Evolutionary conservation across 2,113 vertebrate species (phyloP), one percentile per base, ranked within the genome.

Genomic region (Megaleporinus macrocephalus): DNA sequence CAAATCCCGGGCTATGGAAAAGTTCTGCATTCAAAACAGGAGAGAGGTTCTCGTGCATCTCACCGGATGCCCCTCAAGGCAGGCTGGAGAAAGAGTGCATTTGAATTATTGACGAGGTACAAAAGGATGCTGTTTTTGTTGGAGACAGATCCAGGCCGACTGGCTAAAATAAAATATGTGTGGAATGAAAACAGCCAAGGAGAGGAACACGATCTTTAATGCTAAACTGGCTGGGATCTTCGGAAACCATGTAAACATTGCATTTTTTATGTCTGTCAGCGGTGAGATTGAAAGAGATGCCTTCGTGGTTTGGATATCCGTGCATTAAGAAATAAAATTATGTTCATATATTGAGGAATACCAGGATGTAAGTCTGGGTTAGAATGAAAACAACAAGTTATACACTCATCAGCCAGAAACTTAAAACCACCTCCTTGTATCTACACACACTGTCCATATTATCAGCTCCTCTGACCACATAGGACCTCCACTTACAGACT

Each of bases 61-160:
- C 20, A 55, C 66, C 33, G 53, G 59, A 27, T 86, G 53, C 83
- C 84, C 79, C 76, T 73, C 86, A 77, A 13, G 77, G 87, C 73
- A 85, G 77, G 75, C 86, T 76, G 85, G 63, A 86, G 84, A 85
- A 81, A 63, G 76, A 78, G 86, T 83, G 85, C 80, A 83, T 86
- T 90, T 91, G 80, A 90, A 90, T 93, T 91, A 91, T 92, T 91
- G 82, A 91, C 76, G 75, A 69, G 72, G 77, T 83, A 87, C 86
- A 88, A 89, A 86, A 77, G 29, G 76, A 82, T 68, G 73, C 73
- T 66, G 83, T 70, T 87, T 85, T 88, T 87, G 26, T 70, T 89
- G 83, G 87, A 87, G 84, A 85, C 51, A 74, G 90, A 89, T 86
- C 80, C 68, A 70, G 86, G 76, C 71, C 77, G 62, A 30, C 81